Evolutionary conservation across 37 sponge, comb jelly and placozoan species (phyloP).

Genomic region (Amphimedon queenslandica): DNA sequence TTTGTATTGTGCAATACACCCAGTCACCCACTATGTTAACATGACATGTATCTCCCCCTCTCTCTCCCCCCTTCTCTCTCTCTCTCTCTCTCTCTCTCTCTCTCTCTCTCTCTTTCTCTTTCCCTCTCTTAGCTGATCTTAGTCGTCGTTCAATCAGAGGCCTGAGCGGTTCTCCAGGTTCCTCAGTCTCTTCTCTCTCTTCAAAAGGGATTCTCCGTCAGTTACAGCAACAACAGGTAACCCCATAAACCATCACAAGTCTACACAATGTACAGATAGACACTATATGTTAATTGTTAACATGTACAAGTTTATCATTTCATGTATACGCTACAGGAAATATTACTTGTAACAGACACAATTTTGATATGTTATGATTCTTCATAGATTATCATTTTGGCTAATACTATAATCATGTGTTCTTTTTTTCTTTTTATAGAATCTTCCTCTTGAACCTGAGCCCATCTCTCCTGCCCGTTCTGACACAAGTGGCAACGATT

Average conservation of each 20-base stretch:
- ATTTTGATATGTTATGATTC: no score
- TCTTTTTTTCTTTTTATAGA: no score
- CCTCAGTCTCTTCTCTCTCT: not conserved
- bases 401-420: no score
- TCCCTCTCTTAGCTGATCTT: no score
- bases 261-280: no score
- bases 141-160: no score
- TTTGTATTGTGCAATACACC: not conserved
- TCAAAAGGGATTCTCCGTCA: not conserved
- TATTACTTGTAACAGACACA: no score
- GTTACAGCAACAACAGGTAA: not conserved
- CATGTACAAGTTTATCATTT: no score
- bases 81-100: not conserved
- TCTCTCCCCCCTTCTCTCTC: not conserved
- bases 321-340: no score
- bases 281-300: no score
- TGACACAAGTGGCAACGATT: not conserved
- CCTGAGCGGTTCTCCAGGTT: not conserved
- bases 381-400: no score
- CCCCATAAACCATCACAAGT: no score
- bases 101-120: conserved; percentile 4
- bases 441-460: not conserved
- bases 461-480: conserved; percentile 2
- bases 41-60: not conserved
- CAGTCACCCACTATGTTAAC: not conserved